Evolutionary conservation across 2,113 vertebrate species (phyloP), one percentile per base, ranked within the genome.

Genomic region (Nothobranchius furzeri): DNA sequence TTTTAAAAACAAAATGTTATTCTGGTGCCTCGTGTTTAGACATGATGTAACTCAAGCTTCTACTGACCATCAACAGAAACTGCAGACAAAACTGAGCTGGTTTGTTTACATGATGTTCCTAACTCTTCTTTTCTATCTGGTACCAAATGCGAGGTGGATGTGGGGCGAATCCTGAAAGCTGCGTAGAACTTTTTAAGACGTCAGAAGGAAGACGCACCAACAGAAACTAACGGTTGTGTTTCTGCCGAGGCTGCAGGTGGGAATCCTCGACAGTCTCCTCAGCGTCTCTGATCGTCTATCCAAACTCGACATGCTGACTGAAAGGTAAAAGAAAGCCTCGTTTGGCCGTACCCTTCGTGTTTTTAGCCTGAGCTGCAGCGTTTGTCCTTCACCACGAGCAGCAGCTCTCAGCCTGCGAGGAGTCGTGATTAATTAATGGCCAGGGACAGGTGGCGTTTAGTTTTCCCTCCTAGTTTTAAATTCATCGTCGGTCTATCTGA

Each of bases 251-350:
- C 64, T 60, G 48, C 83, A 94, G 93, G 95, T 98, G 87, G 98
- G 96, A 73, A 96, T 95, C 60, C 89, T 99, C 91, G 97, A 99
- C 89, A 92, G 94, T 68, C 92, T 99, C 40, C 92, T 99, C 67
- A 90, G 92, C 64, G 92, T 96, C 70, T 96, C 96, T 45, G 96
- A 99, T 81, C 95, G 98, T 71, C 90, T 98, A 85, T 94, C 92
- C 84, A 95, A 93, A 89, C 94, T 99, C 1, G 97, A 99, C 91
- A 86, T 77, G 66, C 92, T 93, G 86, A 93, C 95, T 86, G 97
- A 99, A 93, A 94, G 95, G 98, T 99, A 94, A 94, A 61, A 62
- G 54, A 56, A 20, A 20, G 20, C 20, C 20, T 20, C 20, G 20
- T 20, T 20, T 20, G 20, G 20, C 20, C 20, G 30, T 4, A 30